A percentile compares a stretch with the other conserved stretches of the same genome.
Evolutionary conservation across 2,113 vertebrate genomes (phyloP).

Genomic region (Nesoenas mayeri): DNA sequence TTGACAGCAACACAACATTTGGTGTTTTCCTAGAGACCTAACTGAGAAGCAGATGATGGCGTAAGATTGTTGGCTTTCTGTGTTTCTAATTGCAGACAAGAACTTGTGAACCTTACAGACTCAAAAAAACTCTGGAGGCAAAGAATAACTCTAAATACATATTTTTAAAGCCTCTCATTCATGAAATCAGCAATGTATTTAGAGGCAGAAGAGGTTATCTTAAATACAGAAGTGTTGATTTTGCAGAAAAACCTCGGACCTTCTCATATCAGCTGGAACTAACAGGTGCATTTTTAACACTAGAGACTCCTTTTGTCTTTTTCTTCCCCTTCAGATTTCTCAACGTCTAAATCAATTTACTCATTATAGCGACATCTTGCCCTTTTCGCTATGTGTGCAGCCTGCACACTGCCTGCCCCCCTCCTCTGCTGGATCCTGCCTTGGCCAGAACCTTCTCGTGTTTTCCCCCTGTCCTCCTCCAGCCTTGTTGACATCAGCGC

Average conservation of each 20-base stretch:
- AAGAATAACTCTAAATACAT: neutral
- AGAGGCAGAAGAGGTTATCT: neutral
- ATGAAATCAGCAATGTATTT: neutral
- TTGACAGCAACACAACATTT: neutral
- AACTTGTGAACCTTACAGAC: neutral
- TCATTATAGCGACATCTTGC: neutral
- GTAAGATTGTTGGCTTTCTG: neutral
- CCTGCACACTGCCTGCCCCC: neutral
- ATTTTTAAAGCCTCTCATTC: neutral
- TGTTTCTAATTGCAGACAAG: neutral
- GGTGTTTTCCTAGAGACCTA: neutral
- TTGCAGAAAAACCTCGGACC: neutral
- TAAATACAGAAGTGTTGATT: neutral
- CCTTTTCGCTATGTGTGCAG: neutral
- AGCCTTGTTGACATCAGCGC: neutral
- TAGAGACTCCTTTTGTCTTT: neutral
- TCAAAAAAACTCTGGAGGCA: neutral
- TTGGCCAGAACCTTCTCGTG: neutral
- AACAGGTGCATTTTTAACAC: constrained; percentile 8
- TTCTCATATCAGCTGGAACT: neutral
- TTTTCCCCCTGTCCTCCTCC: neutral
- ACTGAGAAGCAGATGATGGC: neutral
- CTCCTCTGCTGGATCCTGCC: neutral
- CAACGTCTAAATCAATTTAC: neutral
- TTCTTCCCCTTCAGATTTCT: neutral